These are phyloP conservation scores for Phylloscopus collybita DNA, from an alignment of 2,797 vertebrate species.

Conservation along the genomic window DNA sequence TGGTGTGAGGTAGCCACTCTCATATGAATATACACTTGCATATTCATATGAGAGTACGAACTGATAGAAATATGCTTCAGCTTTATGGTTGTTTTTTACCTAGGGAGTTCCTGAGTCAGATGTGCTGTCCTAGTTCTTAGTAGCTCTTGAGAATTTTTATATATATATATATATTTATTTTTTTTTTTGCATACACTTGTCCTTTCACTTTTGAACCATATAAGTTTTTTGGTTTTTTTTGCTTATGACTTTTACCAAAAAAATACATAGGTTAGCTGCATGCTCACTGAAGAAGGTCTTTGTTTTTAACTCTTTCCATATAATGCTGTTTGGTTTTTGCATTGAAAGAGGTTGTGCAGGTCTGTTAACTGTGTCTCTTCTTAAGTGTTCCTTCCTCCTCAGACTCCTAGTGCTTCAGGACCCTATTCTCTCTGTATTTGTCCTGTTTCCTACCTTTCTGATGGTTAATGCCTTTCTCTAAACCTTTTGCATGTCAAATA, in stretches of 20 bases:
- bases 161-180: too few species aligned
- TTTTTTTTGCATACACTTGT: not conserved
- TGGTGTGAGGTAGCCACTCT: rapidly evolving
- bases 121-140: not conserved
- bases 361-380: not conserved
- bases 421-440: not conserved
- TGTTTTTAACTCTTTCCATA: not conserved
- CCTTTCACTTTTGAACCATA: not conserved
- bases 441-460: not conserved
- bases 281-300: not conserved
- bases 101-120: not conserved
- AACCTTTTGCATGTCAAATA: not conserved
- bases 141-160: not conserved
- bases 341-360: not conserved
- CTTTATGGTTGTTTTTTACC: not conserved
- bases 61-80: not conserved
- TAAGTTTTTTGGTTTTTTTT: not conserved
- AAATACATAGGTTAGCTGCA: not conserved
- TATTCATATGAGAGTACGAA: not conserved
- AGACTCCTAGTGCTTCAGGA: not conserved
- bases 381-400: not conserved
- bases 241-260: not conserved
- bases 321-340: not conserved
- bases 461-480: not conserved
- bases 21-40: too few species aligned